Conservation (phyloP, 2,113 vertebrate species). For the Varanus komodoensis region DNA sequence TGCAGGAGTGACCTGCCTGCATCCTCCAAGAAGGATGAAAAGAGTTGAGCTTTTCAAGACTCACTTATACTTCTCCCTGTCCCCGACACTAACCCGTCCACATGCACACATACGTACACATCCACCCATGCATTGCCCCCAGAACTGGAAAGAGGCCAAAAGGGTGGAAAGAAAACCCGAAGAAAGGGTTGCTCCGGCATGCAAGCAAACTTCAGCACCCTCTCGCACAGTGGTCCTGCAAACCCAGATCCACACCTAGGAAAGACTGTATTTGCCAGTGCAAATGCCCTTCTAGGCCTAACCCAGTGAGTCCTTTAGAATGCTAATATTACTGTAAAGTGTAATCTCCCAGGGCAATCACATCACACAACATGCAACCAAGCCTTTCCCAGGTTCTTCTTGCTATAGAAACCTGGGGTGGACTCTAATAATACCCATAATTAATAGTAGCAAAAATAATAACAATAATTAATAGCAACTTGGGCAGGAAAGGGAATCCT, state of each 20-base stretch:
- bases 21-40: not conserved
- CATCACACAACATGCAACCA: not conserved
- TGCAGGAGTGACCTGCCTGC: too few species aligned
- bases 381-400: not conserved
- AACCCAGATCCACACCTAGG: not conserved
- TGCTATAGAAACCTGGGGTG: accelerated
- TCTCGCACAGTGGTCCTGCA: too few species aligned
- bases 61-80: not conserved
- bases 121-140: too few species aligned
- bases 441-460: too few species aligned
- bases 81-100: not conserved
- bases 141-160: not conserved
- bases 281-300: too few species aligned
- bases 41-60: not conserved
- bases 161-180: not conserved
- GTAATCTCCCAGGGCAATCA: not conserved
- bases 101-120: not conserved
- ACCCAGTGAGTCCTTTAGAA: not conserved
- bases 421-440: not conserved
- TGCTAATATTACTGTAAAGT: too few species aligned
- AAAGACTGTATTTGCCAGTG: not conserved
- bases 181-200: too few species aligned
- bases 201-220: not conserved
- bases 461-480: not conserved
- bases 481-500: not conserved